These are phyloP conservation scores for Atlantisia rogersi DNA, from an alignment of 2,113 vertebrate species.

Conservation along the genomic window DNA sequence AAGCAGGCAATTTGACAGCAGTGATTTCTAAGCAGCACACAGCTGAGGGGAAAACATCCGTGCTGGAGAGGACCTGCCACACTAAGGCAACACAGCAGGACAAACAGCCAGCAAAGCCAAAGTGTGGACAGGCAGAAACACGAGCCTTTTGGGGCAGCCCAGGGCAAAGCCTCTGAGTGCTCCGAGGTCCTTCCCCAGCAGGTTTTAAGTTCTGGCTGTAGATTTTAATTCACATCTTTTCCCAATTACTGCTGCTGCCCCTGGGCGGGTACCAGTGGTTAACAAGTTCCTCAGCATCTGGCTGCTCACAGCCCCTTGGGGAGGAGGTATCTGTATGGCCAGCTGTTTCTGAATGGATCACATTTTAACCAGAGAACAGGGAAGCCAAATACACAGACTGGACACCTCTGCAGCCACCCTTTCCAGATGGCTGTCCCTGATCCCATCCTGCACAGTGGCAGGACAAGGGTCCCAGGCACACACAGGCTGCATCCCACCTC, in stretches of 20 bases:
- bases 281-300: not conserved
- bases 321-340: not conserved
- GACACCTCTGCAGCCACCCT: not conserved
- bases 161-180: not conserved
- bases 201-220: conserved; percentile 33
- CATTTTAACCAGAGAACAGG: not conserved
- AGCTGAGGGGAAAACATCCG: not conserved
- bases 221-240: conserved; percentile 40
- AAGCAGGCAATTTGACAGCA: not conserved
- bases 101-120: not conserved
- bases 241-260: conserved; percentile 33
- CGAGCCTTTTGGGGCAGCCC: not conserved
- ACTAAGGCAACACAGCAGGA: not conserved
- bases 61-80: not conserved
- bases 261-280: not conserved
- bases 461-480: not conserved
- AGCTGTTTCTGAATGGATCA: not conserved
- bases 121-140: not conserved
- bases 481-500: not conserved
- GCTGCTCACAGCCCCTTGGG: not conserved
- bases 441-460: not conserved
- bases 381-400: not conserved
- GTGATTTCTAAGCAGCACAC: not conserved
- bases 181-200: not conserved
- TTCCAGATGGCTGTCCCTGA: not conserved